phyloP scores from a whole-genome alignment of 1,140 invertebrate species.

The Anoplolepis gracilipes region DNA sequence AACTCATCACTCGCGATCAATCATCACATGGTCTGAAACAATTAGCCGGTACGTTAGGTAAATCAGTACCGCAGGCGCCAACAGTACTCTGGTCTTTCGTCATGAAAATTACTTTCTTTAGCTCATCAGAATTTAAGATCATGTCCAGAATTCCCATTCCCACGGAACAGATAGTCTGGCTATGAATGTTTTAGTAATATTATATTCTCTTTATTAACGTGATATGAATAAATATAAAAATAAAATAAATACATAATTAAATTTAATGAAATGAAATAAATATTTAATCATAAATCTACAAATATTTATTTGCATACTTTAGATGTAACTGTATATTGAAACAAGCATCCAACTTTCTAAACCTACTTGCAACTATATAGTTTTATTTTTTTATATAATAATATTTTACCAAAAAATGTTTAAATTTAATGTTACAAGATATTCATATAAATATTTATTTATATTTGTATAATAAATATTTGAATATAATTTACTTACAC shows the following conservation, averaged over 20 bases:
- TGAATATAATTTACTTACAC: too few species aligned
- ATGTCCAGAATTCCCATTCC: background rate
- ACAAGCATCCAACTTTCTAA: background rate
- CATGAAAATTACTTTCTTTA: conserved; percentile 48
- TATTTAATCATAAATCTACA: background rate
- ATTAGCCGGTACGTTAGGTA: conserved; percentile 70
- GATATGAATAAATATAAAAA: background rate
- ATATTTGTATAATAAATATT: background rate
- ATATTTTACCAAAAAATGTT: background rate
- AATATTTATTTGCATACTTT: background rate
- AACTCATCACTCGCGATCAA: conserved; percentile 65
- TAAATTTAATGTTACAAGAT: background rate
- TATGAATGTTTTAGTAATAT: background rate
- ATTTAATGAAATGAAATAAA: background rate
- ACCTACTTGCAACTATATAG: background rate
- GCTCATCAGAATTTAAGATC: conserved; percentile 2
- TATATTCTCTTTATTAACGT: background rate
- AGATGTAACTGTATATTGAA: background rate
- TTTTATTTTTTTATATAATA: background rate
- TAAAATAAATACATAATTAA: too few species aligned
- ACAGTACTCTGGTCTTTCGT: conserved; percentile 29
- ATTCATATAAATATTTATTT: background rate
- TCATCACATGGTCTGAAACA: conserved; percentile 66
- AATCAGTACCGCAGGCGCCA: conserved; percentile 28
- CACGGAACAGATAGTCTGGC: background rate